Evolutionary conservation across 2,888 invertebrate species (phyloP).

Genomic region (Cyclophora albipunctata): DNA sequence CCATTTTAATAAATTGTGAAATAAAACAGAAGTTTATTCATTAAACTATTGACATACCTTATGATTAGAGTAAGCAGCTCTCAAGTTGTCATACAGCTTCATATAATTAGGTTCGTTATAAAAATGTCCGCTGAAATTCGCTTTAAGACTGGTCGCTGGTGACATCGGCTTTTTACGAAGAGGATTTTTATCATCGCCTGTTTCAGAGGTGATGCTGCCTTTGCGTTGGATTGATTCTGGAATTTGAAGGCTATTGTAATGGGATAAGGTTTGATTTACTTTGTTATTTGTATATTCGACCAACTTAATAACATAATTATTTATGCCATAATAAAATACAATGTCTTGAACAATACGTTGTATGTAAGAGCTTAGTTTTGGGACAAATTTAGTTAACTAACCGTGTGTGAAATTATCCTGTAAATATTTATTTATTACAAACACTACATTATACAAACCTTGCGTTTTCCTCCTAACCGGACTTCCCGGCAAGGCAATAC

Average conservation of each 20-base stretch:
- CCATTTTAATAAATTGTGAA: too few species aligned
- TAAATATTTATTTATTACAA: too few species aligned
- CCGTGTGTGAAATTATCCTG: too few species aligned
- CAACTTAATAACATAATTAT: not conserved
- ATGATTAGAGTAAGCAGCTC: constrained; percentile 89
- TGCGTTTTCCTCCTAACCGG: constrained; percentile 65
- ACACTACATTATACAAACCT: constrained; percentile 28
- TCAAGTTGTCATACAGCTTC: constrained; percentile 87
- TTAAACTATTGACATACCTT: constrained; percentile 72
- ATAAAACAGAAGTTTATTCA: too few species aligned
- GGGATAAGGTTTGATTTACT: not conserved
- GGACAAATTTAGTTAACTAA: too few species aligned
- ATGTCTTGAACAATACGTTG: too few species aligned
- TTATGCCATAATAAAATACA: too few species aligned
- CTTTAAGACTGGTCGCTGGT: constrained; percentile 49
- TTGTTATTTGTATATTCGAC: not conserved
- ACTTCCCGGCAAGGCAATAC: constrained; percentile 75
- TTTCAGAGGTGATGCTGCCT: constrained; percentile 34
- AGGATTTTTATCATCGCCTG: constrained; percentile 53
- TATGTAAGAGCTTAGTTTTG: too few species aligned
- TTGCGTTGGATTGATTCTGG: constrained; percentile 47
- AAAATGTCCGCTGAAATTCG: constrained; percentile 77
- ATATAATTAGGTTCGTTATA: constrained; percentile 85
- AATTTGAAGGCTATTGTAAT: not conserved
- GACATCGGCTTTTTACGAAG: constrained; percentile 39